Conservation (phyloP, 2,113 vertebrate genomes). For the Rhynchopsitta pachyrhyncha region DNA sequence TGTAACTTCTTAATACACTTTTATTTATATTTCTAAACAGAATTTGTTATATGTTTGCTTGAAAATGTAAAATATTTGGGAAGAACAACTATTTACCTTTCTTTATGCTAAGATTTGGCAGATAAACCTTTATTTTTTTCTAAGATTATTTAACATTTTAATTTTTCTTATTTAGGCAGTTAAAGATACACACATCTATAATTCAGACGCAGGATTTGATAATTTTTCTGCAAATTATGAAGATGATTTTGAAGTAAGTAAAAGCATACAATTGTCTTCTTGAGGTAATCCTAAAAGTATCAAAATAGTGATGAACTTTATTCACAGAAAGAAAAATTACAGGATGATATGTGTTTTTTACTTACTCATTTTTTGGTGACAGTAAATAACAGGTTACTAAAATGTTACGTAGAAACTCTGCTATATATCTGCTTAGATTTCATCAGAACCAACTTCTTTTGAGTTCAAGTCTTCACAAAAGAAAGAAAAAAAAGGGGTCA, state of each 20-base stretch:
- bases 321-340: not conserved
- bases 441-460: not conserved
- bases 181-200: slow-evolving; percentile 14
- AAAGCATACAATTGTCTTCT: not conserved
- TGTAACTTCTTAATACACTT: not conserved
- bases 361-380: not conserved
- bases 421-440: not conserved
- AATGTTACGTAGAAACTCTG: not conserved
- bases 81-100: not conserved
- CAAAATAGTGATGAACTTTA: not conserved
- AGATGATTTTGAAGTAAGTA: slow-evolving; percentile 92
- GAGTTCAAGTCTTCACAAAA: not conserved
- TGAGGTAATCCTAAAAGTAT: not conserved
- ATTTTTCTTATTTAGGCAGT: slow-evolving; percentile 64
- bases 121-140: not conserved
- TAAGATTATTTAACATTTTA: not conserved
- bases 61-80: not conserved
- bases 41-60: not conserved
- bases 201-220: slow-evolving; percentile 47
- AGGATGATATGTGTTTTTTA: not conserved
- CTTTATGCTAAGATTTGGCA: not conserved
- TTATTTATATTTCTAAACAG: not conserved
- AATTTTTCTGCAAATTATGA: slow-evolving; percentile 76
- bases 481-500: not conserved
- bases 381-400: not conserved